Percentiles rank a stretch among this genome's conserved stretches.
Conservation (phyloP, 2,797 vertebrate species). For the Hypotaenidia okinawae region DNA sequence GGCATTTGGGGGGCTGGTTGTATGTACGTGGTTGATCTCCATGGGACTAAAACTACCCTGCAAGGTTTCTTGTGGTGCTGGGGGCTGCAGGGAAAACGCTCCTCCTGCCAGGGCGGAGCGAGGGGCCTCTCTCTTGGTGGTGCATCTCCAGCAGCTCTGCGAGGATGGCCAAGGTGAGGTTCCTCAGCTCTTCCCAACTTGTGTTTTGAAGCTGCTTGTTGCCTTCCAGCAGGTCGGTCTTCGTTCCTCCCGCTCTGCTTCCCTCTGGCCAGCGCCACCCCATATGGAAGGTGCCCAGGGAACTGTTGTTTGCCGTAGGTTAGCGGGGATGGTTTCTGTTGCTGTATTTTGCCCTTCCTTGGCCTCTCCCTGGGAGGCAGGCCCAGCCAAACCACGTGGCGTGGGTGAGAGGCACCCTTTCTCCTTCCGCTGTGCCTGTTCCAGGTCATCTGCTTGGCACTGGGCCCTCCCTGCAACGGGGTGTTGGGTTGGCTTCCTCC, state of each 20-base stretch:
- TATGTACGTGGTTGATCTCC: neutral
- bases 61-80: rapidly evolving
- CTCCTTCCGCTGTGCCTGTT: neutral
- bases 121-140: neutral
- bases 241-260: neutral
- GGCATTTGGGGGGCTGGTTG: neutral
- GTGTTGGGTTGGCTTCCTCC: neutral
- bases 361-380: neutral
- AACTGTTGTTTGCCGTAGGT: neutral
- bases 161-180: neutral
- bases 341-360: neutral
- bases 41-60: neutral
- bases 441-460: neutral
- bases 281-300: neutral
- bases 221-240: rapidly evolving
- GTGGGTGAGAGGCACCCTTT: neutral
- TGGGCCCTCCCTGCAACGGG: neutral
- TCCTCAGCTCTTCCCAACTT: neutral
- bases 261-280: neutral
- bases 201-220: neutral
- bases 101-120: neutral
- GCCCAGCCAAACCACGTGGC: neutral
- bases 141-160: neutral
- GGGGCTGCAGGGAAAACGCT: neutral
- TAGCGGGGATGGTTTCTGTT: neutral